Evolutionary conservation across 2,113 vertebrate genomes (phyloP), one percentile per base, ranked within the genome.

Genomic region (Myiozetetes cayanensis): DNA sequence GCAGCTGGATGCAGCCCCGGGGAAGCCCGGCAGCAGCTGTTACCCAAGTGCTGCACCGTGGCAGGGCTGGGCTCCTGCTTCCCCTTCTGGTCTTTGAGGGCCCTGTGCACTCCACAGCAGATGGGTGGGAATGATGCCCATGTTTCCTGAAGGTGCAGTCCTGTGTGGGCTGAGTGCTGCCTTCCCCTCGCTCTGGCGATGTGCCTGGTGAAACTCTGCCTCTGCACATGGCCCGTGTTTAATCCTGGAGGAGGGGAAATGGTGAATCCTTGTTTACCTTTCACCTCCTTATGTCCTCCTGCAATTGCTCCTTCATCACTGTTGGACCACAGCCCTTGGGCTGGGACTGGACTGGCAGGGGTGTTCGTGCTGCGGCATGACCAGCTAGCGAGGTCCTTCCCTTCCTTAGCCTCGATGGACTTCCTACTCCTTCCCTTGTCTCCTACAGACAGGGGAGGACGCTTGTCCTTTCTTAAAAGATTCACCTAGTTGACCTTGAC

Each of bases 21-120:
- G 73, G 87, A 47, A 91, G 61, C 49, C 75, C 0, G 3, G 66
- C 50, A 85, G 93, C 96, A 94, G 91, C 93, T 95, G 94, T 24
- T 59, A 9, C 43, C 41, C 1, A 1, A 70, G 46, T 11, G 65
- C 63, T 47, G 84, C 61, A 2, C 49, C 7, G 72, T 6, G 4
- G 12, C 2, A 0, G 31, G 11, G 46, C 58, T 1, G 2, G 22
- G 46, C 56, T 85, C 49, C 68, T 47, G 85, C 75, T 74, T 63
- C 62, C 55, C 52, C 61, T 78, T 2, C 80, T 87, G 80, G 5
- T 35, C 80, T 25, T 87, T n/a, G 83, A 62, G 70, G 49, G 27
- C 35, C 11, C 55, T 8, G 20, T 4, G n/a, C 15, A 0, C 37
- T 63, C 53, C 47, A 2, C 0, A 8, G 73, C 93, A 89, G 80